phyloP scores from a whole-genome alignment of 2,113 vertebrate genomes.

The Corythornis cristatus region DNA sequence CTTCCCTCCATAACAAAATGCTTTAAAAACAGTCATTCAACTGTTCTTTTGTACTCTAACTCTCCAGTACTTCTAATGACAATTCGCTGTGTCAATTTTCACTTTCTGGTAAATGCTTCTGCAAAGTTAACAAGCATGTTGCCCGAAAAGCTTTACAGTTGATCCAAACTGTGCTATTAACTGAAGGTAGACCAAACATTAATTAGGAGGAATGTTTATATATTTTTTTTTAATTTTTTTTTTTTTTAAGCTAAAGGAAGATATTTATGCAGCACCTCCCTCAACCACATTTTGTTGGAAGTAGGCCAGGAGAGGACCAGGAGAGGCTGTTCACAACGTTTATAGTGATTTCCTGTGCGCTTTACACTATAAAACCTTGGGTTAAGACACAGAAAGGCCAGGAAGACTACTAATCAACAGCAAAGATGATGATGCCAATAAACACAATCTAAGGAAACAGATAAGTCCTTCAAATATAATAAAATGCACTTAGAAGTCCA shows the following conservation, averaged over 20 bases:
- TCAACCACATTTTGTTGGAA: background rate
- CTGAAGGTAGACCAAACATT: background rate
- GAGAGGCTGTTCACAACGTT: background rate
- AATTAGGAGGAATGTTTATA: background rate
- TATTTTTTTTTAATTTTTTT: no score
- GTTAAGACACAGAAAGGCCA: background rate
- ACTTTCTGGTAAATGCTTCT: background rate
- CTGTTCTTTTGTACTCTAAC: background rate
- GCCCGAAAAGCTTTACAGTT: background rate
- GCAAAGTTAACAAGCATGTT: background rate
- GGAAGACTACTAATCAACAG: background rate
- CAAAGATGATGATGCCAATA: background rate
- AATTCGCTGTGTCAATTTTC: background rate
- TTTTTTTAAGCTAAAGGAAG: background rate
- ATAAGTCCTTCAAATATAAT: background rate
- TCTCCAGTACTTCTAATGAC: background rate
- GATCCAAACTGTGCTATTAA: background rate
- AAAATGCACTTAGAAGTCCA: background rate
- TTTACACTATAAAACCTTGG: rapidly evolving
- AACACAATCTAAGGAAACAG: background rate
- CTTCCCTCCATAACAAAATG: background rate
- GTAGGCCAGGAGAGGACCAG: background rate
- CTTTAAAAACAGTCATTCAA: background rate
- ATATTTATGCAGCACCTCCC: background rate
- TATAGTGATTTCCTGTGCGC: background rate